A percentile compares a stretch with the other conserved stretches of the same genome.
These are phyloP conservation scores for Pseudomyrmex sp. DNA, from an alignment of 1,140 invertebrate genomes.

Conservation along the genomic window DNA sequence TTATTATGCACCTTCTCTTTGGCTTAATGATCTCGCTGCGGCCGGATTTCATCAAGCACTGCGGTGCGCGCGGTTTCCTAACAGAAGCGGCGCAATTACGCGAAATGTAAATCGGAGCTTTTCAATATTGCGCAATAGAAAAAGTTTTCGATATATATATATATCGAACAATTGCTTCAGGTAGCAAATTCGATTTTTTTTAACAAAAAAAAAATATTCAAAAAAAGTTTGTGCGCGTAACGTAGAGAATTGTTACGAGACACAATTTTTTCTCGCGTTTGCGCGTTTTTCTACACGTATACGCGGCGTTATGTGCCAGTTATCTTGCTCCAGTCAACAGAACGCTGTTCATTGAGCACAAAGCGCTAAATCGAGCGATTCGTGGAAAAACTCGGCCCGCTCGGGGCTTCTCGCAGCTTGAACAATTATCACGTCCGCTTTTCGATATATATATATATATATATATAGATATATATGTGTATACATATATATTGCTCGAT, in stretches of 20 bases:
- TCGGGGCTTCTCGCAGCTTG: not conserved
- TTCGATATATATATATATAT: not conserved
- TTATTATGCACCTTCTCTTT: constrained; percentile 44
- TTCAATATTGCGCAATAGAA: not conserved
- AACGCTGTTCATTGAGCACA: not conserved
- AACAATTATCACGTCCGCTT: constrained; percentile 35
- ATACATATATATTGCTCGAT: too few relatives aligned
- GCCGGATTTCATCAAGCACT: constrained; percentile 62
- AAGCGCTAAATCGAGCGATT: constrained; percentile 26
- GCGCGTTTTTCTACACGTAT: too few relatives aligned
- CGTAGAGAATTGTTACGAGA: too few relatives aligned
- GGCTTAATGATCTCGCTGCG: constrained; percentile 63
- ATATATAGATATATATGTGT: not conserved
- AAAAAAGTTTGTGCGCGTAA: too few relatives aligned
- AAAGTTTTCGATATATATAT: constrained; percentile 22
- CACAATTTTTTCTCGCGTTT: too few relatives aligned
- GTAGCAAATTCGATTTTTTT: too few relatives aligned
- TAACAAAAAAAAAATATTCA: too few relatives aligned
- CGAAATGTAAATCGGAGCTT: constrained; percentile 8
- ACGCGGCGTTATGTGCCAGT: not conserved
- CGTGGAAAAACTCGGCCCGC: not conserved
- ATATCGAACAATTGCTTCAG: not conserved
- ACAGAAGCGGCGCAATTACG: constrained; percentile 44
- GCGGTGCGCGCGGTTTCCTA: constrained; percentile 52
- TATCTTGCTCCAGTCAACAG: not conserved